A percentile compares a stretch with the other conserved stretches of the same genome.
Conservation (phyloP, 2,113 vertebrate species). For the Anhinga anhinga region DNA sequence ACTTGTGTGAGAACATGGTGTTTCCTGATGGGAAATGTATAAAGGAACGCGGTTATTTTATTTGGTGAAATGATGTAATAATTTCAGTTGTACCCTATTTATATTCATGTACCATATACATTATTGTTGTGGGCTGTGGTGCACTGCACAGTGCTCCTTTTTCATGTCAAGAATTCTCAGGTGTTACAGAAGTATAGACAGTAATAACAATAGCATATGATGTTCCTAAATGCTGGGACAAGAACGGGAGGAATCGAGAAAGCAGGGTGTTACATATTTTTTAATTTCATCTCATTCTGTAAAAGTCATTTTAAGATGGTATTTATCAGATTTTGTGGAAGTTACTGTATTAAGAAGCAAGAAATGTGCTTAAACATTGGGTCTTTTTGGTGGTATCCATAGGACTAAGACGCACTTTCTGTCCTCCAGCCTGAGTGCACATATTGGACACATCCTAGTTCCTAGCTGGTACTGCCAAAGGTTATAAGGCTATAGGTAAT, state of each 20-base stretch:
- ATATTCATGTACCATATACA: neutral
- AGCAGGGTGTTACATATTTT: neutral
- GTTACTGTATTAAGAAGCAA: neutral
- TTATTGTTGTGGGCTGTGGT: neutral
- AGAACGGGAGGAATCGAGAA: neutral
- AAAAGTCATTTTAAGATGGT: neutral
- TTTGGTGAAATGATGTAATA: neutral
- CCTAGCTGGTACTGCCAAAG: neutral
- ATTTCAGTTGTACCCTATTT: neutral
- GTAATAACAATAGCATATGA: neutral
- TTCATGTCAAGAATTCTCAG: neutral
- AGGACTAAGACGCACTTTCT: neutral
- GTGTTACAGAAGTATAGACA: neutral
- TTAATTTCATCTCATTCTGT: neutral
- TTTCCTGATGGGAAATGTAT: neutral
- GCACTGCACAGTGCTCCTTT: neutral
- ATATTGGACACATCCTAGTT: neutral
- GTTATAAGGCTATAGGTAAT: neutral
- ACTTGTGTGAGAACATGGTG: neutral
- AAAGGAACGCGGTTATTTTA: neutral
- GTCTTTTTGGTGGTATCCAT: neutral
- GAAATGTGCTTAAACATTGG: neutral
- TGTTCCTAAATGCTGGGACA: neutral
- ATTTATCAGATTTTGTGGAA: neutral
- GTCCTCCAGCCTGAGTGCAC: neutral